A percentile compares a stretch with the other conserved stretches of the same genome.
These are phyloP conservation scores for Rhynchophorus ferrugineus DNA, from an alignment of 1,140 invertebrate species.

Conservation along the genomic window DNA sequence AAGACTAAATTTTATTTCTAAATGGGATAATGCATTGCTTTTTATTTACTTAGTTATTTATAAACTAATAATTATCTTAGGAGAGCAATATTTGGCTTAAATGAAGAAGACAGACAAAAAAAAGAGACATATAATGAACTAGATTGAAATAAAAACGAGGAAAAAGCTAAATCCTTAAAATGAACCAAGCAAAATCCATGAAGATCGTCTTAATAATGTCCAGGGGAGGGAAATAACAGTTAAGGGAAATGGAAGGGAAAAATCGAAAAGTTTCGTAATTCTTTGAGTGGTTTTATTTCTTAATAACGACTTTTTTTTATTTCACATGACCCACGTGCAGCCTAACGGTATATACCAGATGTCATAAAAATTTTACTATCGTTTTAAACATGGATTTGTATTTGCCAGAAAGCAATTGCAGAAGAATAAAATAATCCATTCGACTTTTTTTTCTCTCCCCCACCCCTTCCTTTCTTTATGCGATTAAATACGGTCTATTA, in stretches of 20 bases:
- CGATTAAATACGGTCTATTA: no score
- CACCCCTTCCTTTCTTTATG: no score
- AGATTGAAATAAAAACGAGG: background rate
- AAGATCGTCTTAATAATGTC: constrained; percentile 6
- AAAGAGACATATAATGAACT: background rate
- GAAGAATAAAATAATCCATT: no score
- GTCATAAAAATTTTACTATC: background rate
- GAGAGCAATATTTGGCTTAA: no score
- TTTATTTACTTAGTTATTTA: no score
- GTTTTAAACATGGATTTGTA: background rate
- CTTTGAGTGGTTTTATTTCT: constrained; percentile 6
- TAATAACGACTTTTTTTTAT: constrained; percentile 6
- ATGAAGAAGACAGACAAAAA: background rate
- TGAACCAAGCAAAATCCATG: background rate
- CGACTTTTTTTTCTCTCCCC: no score
- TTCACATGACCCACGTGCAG: background rate
- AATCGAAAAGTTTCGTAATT: constrained; percentile 8
- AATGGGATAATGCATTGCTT: no score
- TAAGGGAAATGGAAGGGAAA: constrained; percentile 7
- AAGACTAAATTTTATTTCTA: no score
- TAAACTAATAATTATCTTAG: no score
- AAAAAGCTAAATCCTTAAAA: background rate
- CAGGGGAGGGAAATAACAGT: constrained; percentile 2
- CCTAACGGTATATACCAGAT: background rate
- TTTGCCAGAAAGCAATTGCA: no score